Base-by-base conservation (phyloP, 2,888 invertebrate species). In the Agrypnus murinus region DNA sequence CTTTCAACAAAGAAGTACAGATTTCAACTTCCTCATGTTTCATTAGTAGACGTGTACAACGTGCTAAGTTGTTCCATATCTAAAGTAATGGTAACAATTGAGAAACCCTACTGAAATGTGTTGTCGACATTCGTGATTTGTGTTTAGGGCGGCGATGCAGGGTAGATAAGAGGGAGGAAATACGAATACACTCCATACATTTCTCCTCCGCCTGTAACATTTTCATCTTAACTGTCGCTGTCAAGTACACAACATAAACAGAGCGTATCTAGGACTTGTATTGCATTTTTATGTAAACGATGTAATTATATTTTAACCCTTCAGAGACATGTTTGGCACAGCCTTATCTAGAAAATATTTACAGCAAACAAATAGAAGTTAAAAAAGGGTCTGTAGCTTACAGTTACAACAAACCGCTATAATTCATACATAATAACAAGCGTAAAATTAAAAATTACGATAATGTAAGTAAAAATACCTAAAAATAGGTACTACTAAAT, bases 51-150 rank as follows among this genome's bases (percentile, higher is more conserved):
- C 12, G 2, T 45, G 25, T 32, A 43, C 14, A 45, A 12, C 45
- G 19, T 58, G 12, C 57, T 48, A 32, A 15, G 45, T 25, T 38
- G 53, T 62, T 57, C 57, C 53, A 53, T 57, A 57, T 71, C 67
- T 58, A 40, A 63, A 67, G 64, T 71, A 71, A 71, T 71, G 68
- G 48, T 31, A 65, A 65, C 69, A 72, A 72, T 72, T 65, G 68
- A 62, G 74, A 73, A 75, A 69, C 70, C 71, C 75, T 74, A 68
- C 70, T 68, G 74, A 72, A 74, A 74, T 72, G 74, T 78, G 79
- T 73, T 76, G 77, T 75, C 76, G 77, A 76, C 78, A 73, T 78
- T 77, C 77, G 78, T 78, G 78, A 78, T 78, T 78, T 79, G 77
- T 78, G 78, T 77, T 74, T 73, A 75, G 76, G 76, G 78, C 73